Conservation (phyloP, 2,888 invertebrate genomes). For the Polia nebulosa region DNA sequence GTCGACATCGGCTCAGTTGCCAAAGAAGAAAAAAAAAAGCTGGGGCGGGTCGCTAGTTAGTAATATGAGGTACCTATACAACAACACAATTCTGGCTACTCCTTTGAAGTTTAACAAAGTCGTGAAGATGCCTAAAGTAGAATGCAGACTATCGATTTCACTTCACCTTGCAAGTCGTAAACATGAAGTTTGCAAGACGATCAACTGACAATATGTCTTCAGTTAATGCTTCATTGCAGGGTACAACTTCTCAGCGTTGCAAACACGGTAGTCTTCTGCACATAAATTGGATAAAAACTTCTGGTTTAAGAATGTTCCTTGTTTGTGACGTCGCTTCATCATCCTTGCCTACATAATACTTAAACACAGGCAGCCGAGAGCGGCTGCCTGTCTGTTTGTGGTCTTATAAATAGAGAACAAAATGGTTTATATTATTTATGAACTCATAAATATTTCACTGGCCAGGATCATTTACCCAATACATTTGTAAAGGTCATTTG, state of each 20-base stretch:
- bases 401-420: neutral
- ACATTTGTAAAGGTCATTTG: neutral
- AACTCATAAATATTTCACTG: too few species aligned
- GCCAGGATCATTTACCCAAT: neutral
- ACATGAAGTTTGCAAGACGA: constrained; percentile 27
- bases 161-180: constrained; percentile 23
- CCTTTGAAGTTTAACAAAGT: neutral
- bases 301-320: constrained; percentile 7
- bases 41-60: too few species aligned
- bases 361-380: neutral
- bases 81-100: neutral
- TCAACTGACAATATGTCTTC: constrained; percentile 12
- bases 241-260: constrained; percentile 1
- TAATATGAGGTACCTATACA: neutral
- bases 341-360: neutral
- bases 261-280: neutral
- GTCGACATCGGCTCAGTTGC: too few species aligned
- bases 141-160: constrained; percentile 34
- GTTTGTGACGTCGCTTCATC: neutral
- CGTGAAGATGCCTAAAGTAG: neutral
- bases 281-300: constrained; percentile 5
- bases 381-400: neutral
- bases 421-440: too few species aligned
- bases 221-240: constrained; percentile 3
- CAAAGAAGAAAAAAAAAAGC: too few species aligned